phyloP scores from a whole-genome alignment of 1,140 invertebrate species.

The Cotesia chilonis region DNA sequence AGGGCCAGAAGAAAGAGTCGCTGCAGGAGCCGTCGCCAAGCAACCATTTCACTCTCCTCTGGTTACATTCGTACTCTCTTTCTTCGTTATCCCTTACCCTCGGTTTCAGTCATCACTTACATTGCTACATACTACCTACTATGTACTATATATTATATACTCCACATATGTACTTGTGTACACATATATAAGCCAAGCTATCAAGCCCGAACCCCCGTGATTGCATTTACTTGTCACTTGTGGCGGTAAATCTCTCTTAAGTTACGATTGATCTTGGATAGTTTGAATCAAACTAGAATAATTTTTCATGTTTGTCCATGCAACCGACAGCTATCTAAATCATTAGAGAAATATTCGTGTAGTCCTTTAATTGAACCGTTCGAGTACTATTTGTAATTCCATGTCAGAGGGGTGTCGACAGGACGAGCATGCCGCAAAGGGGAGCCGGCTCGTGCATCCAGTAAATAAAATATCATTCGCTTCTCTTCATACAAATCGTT shows the following conservation, averaged over 20 bases:
- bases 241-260: background rate
- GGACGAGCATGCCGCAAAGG: background rate
- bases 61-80: constrained; percentile 8
- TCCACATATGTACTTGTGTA: too few species aligned
- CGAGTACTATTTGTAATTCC: background rate
- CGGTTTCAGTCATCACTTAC: constrained; percentile 2
- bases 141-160: too few species aligned
- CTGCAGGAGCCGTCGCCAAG: constrained; percentile 3
- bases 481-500: constrained; percentile 19
- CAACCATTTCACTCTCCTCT: constrained; percentile 8
- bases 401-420: constrained; percentile 4
- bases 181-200: too few species aligned
- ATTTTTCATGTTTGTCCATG: background rate
- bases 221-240: constrained; percentile 2
- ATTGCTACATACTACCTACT: too few species aligned
- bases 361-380: background rate
- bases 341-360: too few species aligned
- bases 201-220: background rate
- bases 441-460: background rate
- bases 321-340: too few species aligned
- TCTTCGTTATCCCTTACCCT: constrained; percentile 17
- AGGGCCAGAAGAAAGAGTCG: background rate
- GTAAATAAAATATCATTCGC: constrained; percentile 18
- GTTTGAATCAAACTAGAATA: background rate
- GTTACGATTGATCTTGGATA: background rate